Conservation (phyloP, 1,140 invertebrate species). For the Penaeus japonicus region DNA sequence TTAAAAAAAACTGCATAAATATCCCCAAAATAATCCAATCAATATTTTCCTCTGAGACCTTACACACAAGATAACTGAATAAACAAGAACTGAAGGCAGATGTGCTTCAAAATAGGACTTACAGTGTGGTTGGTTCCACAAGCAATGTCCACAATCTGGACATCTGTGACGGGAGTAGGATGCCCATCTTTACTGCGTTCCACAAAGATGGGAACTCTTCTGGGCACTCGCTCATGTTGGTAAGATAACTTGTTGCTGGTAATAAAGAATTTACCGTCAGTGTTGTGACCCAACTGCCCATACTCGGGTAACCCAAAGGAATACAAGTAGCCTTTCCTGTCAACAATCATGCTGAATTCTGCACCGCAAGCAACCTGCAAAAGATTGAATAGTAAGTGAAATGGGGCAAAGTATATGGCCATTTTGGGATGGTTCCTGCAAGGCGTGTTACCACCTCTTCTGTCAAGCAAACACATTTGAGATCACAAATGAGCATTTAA, state of each 20-base stretch:
- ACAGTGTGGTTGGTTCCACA: constrained; percentile 92
- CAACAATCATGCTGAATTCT: constrained; percentile 90
- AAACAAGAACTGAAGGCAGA: not conserved
- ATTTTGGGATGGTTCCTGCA: no score
- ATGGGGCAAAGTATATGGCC: no score
- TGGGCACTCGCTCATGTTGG: constrained; percentile 84
- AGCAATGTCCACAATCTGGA: constrained; percentile 87
- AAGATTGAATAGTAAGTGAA: not conserved
- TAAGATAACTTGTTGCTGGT: constrained; percentile 87
- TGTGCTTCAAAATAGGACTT: constrained; percentile 59
- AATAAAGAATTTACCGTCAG: constrained; percentile 92
- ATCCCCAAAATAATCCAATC: no score
- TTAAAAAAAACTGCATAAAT: no score
- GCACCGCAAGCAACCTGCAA: constrained; percentile 80
- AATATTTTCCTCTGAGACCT: not conserved
- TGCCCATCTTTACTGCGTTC: constrained; percentile 89
- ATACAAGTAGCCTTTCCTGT: constrained; percentile 86
- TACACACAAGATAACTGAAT: not conserved
- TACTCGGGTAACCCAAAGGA: constrained; percentile 93
- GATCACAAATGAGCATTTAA: no score
- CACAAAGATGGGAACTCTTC: constrained; percentile 84
- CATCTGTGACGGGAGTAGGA: constrained; percentile 81
- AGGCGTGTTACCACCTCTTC: no score
- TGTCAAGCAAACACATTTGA: no score
- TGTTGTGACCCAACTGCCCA: constrained; percentile 90